Percentiles rank a stretch among this genome's conserved stretches.
These are phyloP conservation scores for Equus przewalskii DNA, from an alignment of 2,113 vertebrate species.

Conservation along the genomic window DNA sequence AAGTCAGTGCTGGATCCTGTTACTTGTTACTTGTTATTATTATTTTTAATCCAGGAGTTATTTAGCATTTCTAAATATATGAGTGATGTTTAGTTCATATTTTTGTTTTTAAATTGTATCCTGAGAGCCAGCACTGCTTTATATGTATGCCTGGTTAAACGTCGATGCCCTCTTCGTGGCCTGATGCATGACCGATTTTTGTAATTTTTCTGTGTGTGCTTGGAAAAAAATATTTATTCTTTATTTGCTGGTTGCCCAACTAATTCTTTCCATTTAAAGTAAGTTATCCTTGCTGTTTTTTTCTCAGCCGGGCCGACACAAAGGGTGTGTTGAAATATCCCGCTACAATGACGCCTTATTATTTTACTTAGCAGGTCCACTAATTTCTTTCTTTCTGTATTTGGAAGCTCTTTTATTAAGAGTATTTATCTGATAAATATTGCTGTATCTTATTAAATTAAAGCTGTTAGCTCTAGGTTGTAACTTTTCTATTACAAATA, in stretches of 20 bases:
- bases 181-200: rapidly evolving
- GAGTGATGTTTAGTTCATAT: background rate
- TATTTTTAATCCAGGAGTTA: background rate
- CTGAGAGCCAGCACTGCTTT: no score
- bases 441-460: no score
- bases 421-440: background rate
- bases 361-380: background rate
- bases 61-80: background rate
- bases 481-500: background rate
- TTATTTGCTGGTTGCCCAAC: background rate
- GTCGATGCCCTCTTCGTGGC: background rate
- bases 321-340: background rate
- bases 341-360: rapidly evolving
- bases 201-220: background rate
- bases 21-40: background rate
- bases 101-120: background rate
- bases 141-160: no score
- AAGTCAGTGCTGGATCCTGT: background rate
- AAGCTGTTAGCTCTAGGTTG: background rate
- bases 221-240: background rate
- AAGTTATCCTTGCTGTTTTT: background rate
- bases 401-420: background rate
- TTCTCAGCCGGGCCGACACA: background rate
- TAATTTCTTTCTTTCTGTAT: background rate
- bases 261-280: background rate